Conservation (phyloP, 1,140 invertebrate species). For the Aphis craccivora region DNA sequence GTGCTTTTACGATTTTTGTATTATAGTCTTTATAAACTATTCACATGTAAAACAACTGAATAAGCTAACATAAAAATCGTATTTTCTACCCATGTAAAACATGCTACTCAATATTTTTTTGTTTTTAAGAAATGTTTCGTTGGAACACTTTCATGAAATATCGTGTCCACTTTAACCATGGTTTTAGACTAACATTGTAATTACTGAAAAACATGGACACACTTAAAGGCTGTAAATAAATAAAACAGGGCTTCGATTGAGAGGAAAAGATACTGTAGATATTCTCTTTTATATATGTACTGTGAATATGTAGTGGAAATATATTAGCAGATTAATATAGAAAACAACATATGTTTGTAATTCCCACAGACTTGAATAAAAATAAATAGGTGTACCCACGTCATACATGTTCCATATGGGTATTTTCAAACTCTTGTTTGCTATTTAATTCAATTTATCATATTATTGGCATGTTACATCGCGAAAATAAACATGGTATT, state of each 20-base stretch:
- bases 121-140: not conserved
- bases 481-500: not conserved
- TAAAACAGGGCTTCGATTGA: not conserved
- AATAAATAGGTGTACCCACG: not conserved
- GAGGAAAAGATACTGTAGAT: not conserved
- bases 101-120: not conserved
- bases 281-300: not conserved
- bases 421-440: conserved; percentile 2
- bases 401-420: not conserved
- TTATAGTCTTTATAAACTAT: not conserved
- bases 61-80: not conserved
- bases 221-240: not conserved
- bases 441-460: not conserved
- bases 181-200: not conserved
- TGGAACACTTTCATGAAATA: not conserved
- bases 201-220: not conserved
- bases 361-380: conserved; percentile 2
- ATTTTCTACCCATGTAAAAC: not conserved
- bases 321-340: not conserved
- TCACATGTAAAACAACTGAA: not conserved
- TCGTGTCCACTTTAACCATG: not conserved
- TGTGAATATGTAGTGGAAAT: not conserved
- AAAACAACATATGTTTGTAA: not conserved
- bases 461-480: not conserved
- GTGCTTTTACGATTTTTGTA: not conserved